Evolutionary conservation across 2,888 invertebrate species (phyloP).

Genomic region (Pandemis corylana): DNA sequence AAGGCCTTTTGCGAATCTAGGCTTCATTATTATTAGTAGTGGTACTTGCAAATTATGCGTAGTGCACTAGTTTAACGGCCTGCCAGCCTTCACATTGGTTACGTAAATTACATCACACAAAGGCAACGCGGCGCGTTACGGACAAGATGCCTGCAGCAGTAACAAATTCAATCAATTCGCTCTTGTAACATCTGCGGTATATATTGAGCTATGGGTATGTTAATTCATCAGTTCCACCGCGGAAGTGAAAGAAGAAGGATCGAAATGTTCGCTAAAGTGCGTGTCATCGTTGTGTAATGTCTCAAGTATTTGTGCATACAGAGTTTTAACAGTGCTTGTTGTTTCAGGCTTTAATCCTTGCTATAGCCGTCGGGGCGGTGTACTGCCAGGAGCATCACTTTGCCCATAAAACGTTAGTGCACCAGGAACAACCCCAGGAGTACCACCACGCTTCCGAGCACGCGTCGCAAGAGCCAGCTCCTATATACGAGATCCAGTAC

Average conservation of each 20-base stretch:
- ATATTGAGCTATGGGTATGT: slow-evolving; percentile 82
- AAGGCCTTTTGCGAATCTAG: slow-evolving; percentile 23
- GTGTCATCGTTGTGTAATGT: slow-evolving; percentile 50
- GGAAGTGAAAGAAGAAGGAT: slow-evolving; percentile 79
- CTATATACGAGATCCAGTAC: slow-evolving; percentile 58
- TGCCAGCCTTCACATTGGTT: slow-evolving; percentile 81
- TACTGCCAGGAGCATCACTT: slow-evolving; percentile 65
- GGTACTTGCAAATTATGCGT: slow-evolving; percentile 51
- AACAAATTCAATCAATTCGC: slow-evolving; percentile 80
- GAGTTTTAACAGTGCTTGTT: slow-evolving; percentile 36
- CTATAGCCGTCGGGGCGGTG: slow-evolving; percentile 56
- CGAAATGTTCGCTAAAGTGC: slow-evolving; percentile 79
- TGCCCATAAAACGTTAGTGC: slow-evolving; percentile 56
- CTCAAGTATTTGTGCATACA: slow-evolving; percentile 17
- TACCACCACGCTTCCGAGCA: slow-evolving; percentile 62
- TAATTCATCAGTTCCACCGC: slow-evolving; percentile 81
- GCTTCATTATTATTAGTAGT: slow-evolving; percentile 49
- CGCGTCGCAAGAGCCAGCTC: slow-evolving; percentile 58
- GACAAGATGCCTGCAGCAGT: slow-evolving; percentile 75
- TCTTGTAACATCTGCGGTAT: slow-evolving; percentile 84
- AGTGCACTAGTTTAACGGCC: slow-evolving; percentile 60
- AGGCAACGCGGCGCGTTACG: slow-evolving; percentile 69
- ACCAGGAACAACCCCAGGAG: slow-evolving; percentile 62
- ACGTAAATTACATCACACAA: slow-evolving; percentile 81
- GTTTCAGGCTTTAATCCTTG: slow-evolving; percentile 68